A percentile compares a stretch with the other conserved stretches of the same genome.
phyloP scores from a whole-genome alignment of 2,797 vertebrate genomes.

The Sebastolobus altivelis region DNA sequence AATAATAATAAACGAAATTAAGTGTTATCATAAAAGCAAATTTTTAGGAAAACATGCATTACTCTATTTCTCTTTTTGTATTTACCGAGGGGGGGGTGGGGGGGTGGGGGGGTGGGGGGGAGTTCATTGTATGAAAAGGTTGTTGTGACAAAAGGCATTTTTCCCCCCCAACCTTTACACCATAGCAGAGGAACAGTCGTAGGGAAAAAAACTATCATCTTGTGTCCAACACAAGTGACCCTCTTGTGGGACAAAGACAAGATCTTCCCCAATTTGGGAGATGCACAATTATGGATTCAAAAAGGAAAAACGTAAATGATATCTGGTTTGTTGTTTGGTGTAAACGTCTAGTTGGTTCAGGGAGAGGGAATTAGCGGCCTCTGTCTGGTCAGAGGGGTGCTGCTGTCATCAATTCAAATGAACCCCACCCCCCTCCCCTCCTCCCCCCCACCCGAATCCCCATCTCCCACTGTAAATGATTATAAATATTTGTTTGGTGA shows the following conservation, averaged over 20 bases:
- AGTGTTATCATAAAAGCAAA: conserved; percentile 89
- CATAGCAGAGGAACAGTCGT: conserved; percentile 41
- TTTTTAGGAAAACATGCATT: conserved; percentile 90
- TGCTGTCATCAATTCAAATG: conserved; percentile 56
- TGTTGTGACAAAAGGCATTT: conserved; percentile 87
- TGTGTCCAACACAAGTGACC: conserved; percentile 20
- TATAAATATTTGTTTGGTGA: conserved; percentile 89
- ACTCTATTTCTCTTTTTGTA: conserved; percentile 90
- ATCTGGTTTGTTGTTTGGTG: conserved; percentile 47
- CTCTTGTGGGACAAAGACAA: conserved; percentile 72
- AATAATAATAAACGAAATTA: conserved; percentile 89
- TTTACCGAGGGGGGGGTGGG: conserved; percentile 84
- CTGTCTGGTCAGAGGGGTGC: conserved; percentile 39
- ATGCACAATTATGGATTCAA: conserved; percentile 67
- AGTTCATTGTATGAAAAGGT: conserved; percentile 81
- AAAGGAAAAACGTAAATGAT: not conserved
- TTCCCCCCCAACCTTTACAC: conserved; percentile 76
- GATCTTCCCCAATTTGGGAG: conserved; percentile 80
- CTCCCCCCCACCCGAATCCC: not conserved
- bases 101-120: conserved; percentile 57
- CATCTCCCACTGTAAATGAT: conserved; percentile 83
- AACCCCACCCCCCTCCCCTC: conserved; percentile 52
- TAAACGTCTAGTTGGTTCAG: conserved; percentile 59
- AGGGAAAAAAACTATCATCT: not conserved
- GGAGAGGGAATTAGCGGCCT: conserved; percentile 36